phyloP scores from a whole-genome alignment of 1,140 invertebrate species.

The Myzus persicae region DNA sequence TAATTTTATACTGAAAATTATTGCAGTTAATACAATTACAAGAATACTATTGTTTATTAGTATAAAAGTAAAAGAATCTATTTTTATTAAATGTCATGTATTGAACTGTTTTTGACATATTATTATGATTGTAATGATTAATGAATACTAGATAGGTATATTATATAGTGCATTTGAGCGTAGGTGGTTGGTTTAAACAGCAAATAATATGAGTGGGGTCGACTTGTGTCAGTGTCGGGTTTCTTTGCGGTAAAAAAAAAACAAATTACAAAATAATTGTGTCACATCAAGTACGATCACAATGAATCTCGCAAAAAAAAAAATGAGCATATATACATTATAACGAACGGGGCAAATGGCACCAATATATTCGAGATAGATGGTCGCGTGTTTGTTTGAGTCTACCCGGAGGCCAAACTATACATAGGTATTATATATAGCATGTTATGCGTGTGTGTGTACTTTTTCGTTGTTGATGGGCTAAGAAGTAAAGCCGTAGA shows the following conservation, averaged over 20 bases:
- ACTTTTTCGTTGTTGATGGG: conserved; percentile 23
- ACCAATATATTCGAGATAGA: not conserved
- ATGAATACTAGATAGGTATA: not conserved
- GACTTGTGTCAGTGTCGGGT: conserved; percentile 39
- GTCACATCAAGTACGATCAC: not conserved
- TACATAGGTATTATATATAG: not conserved
- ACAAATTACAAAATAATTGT: conserved; percentile 40
- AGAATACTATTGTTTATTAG: not conserved
- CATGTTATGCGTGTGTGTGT: not conserved
- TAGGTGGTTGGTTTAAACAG: not conserved
- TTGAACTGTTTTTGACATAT: not conserved
- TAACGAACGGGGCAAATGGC: not conserved
- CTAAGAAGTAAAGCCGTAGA: not conserved
- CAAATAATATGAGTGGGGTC: conserved; percentile 5
- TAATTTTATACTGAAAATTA: not conserved
- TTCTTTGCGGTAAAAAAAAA: conserved; percentile 22
- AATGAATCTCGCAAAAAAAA: not conserved
- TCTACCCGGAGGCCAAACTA: conserved; percentile 32
- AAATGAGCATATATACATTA: not conserved
- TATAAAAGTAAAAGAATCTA: not conserved
- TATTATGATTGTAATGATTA: not conserved
- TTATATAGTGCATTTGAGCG: not conserved
- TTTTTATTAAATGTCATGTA: not conserved
- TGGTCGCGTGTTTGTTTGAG: conserved; percentile 11
- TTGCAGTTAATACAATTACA: conserved; percentile 8